These are phyloP conservation scores for Anguilla marmorata DNA, from an alignment of 2,797 vertebrate genomes.

Conservation along the genomic window DNA sequence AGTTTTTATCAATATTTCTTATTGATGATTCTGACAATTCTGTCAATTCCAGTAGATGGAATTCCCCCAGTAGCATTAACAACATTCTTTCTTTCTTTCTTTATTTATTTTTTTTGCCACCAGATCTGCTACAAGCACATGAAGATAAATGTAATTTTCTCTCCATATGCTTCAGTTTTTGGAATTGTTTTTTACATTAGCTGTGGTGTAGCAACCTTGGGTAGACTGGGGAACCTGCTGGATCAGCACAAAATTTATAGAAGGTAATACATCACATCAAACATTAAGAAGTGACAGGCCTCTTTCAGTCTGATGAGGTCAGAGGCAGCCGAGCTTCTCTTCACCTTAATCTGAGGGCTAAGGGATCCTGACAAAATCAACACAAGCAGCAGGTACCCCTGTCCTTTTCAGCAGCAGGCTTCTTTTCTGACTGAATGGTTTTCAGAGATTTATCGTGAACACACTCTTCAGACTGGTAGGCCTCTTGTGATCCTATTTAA, in stretches of 20 bases:
- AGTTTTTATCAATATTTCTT: not conserved
- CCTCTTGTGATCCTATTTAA: not conserved
- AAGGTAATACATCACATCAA: slow-evolving; percentile 25
- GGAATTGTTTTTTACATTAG: not conserved
- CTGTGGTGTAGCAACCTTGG: not conserved
- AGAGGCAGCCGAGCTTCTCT: slow-evolving; percentile 3
- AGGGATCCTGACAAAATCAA: not conserved
- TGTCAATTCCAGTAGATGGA: not conserved
- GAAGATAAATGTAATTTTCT: not conserved
- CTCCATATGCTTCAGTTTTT: not conserved
- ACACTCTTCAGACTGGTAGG: not conserved
- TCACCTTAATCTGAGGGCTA: not conserved
- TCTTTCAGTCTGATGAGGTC: not conserved
- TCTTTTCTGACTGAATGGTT: not conserved
- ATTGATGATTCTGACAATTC: not conserved
- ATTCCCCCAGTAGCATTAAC: not conserved
- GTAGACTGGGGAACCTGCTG: not conserved
- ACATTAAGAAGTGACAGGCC: slow-evolving; percentile 11
- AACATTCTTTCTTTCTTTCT: not conserved
- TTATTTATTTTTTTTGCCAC: too few species aligned
- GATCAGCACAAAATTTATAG: slow-evolving; percentile 23
- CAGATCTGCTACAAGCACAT: not conserved
- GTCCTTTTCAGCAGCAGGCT: not conserved
- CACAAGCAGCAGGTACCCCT: not conserved
- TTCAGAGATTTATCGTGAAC: not conserved